Evolutionary conservation across 64 coral and sea anemone species (phyloP).

Genomic region (Montipora efflorescens): DNA sequence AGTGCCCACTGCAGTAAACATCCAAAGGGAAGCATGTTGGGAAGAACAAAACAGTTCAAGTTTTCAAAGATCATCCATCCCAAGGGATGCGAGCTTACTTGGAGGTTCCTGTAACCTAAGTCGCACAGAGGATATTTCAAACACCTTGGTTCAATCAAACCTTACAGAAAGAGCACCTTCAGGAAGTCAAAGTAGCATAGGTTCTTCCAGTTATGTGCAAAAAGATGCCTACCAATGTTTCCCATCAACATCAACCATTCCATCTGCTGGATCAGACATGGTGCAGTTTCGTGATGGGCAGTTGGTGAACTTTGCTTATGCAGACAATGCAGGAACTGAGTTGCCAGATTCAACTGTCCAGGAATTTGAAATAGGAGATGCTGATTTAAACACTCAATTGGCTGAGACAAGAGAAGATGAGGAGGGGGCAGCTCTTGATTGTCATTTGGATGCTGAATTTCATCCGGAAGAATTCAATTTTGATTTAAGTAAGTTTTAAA

Average conservation of each 20-base stretch:
- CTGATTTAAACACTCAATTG: not conserved
- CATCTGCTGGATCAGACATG: not conserved
- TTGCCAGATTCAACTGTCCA: conserved; percentile 12
- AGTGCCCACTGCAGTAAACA: not conserved
- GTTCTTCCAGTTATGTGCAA: not conserved
- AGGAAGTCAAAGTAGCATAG: not conserved
- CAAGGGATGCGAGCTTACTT: not conserved
- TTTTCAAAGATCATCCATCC: not conserved
- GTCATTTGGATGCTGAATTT: not conserved
- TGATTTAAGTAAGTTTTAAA: conserved; percentile 44
- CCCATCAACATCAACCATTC: not conserved
- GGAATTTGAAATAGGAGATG: not conserved
- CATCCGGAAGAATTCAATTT: conserved; percentile 54
- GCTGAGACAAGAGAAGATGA: not conserved
- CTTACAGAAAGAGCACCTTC: not conserved
- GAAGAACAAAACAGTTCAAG: not conserved
- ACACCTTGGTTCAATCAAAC: not conserved
- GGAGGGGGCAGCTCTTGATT: not conserved
- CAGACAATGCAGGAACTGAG: not conserved
- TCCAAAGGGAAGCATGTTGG: not conserved
- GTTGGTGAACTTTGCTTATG: not conserved
- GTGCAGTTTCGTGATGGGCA: too few relatives aligned
- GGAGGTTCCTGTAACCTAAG: not conserved
- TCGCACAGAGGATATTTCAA: not conserved
- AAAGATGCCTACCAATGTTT: not conserved